Conservation (phyloP, 2,113 vertebrate species). For the Vanacampus margaritifer region DNA sequence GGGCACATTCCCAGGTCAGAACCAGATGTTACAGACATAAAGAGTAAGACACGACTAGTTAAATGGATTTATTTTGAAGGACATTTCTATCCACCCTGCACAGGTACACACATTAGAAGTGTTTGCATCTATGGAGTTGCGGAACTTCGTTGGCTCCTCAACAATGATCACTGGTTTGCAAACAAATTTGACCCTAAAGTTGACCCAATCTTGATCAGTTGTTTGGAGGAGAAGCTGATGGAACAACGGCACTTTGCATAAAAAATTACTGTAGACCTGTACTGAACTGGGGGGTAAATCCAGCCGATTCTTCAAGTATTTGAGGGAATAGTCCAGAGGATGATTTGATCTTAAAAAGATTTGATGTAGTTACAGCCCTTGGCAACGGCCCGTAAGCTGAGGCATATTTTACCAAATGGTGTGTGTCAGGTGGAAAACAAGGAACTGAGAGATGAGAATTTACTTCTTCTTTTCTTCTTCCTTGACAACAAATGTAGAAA, state of each 20-base stretch:
- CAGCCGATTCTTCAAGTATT: no score
- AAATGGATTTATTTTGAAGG: conserved; percentile 91
- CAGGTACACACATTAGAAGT: conserved; percentile 83
- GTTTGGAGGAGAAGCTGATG: conserved; percentile 83
- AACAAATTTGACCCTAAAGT: conserved; percentile 93
- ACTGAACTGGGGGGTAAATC: no score
- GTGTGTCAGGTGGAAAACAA: no score
- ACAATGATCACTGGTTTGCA: conserved; percentile 87
- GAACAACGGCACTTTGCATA: conserved; percentile 69
- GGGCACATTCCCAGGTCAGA: conserved; percentile 76
- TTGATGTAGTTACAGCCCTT: no score
- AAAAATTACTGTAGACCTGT: conserved; percentile 6
- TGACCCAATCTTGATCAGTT: conserved; percentile 84
- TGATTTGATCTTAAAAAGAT: no score
- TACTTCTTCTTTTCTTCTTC: no score
- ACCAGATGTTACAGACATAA: conserved; percentile 82
- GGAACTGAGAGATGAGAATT: no score
- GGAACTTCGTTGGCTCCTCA: conserved; percentile 89
- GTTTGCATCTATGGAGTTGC: conserved; percentile 90
- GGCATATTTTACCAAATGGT: no score
- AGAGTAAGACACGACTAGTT: conserved; percentile 89
- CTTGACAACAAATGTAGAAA: no score
- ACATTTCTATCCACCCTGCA: conserved; percentile 83
- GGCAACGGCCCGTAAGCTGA: no score
- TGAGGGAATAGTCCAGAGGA: no score